These are phyloP conservation scores for Acanthisitta chloris DNA, from an alignment of 2,113 vertebrate species.

Conservation along the genomic window DNA sequence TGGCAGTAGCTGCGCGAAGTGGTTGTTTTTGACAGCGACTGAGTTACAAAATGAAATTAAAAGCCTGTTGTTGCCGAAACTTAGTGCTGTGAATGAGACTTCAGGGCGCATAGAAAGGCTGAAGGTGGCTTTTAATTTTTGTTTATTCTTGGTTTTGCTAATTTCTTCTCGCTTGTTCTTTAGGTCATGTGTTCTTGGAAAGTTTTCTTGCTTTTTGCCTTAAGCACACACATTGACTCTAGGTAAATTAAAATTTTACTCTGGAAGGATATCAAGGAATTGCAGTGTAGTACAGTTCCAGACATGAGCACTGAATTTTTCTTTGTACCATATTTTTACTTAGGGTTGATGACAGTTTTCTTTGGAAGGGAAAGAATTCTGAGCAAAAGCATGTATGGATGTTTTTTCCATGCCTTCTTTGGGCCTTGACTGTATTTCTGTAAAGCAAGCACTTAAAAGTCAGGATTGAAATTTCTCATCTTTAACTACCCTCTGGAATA, in stretches of 20 bases:
- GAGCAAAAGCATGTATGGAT: background rate
- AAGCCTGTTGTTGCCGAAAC: background rate
- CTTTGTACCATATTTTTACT: background rate
- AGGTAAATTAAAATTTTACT: background rate
- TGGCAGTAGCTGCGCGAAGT: fast-evolving
- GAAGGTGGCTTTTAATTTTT: background rate
- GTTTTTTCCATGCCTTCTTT: background rate
- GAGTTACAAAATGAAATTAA: background rate
- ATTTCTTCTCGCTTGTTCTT: background rate
- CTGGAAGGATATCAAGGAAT: background rate
- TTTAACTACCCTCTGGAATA: background rate
- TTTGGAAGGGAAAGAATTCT: background rate
- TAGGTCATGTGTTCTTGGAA: fast-evolving
- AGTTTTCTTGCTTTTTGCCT: background rate
- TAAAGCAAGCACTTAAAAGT: background rate
- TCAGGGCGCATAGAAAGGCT: background rate
- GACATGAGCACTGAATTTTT: background rate
- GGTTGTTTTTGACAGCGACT: fast-evolving
- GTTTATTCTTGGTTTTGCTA: background rate
- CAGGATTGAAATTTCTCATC: background rate
- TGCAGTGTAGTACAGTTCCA: background rate
- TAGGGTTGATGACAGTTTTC: background rate
- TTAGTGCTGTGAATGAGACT: background rate
- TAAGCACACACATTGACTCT: background rate
- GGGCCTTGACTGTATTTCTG: background rate